Evolutionary conservation across 2,113 vertebrate species (phyloP).

Genomic region (Xyrauchen texanus): DNA sequence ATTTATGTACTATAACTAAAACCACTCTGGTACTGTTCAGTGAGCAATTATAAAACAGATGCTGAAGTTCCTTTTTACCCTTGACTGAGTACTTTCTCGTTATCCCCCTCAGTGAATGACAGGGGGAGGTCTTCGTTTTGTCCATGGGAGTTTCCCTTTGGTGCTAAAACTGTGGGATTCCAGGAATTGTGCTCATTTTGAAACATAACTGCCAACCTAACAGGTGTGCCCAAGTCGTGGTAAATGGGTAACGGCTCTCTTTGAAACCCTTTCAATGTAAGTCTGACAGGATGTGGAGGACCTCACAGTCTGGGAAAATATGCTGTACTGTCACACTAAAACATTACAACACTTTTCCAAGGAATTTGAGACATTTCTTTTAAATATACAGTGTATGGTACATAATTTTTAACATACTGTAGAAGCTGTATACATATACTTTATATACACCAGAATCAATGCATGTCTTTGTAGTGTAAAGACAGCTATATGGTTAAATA

Average conservation of each 20-base stretch:
- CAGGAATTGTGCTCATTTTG: slow-evolving; percentile 48
- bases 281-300: slow-evolving; percentile 29
- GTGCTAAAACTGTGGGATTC: slow-evolving; percentile 33
- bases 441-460: no score
- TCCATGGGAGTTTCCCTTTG: background rate
- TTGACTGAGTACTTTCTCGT: background rate
- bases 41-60: no score
- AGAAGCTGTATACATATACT: background rate
- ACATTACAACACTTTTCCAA: slow-evolving; percentile 10
- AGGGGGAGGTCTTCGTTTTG: background rate
- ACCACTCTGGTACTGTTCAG: background rate
- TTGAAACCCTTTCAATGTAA: slow-evolving; percentile 37
- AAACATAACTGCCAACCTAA: slow-evolving; percentile 45
- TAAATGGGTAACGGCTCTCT: slow-evolving; percentile 31
- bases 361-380: background rate
- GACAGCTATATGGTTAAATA: no score
- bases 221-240: slow-evolving; percentile 32
- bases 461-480: no score
- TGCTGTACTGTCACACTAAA: slow-evolving; percentile 10
- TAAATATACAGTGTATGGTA: background rate
- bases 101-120: slow-evolving; percentile 3
- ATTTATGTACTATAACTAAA: background rate
- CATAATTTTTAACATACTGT: background rate
- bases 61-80: no score
- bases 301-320: slow-evolving; percentile 11